These are phyloP conservation scores for Andrena dorsata DNA, from an alignment of 2,888 invertebrate genomes.

Conservation along the genomic window DNA sequence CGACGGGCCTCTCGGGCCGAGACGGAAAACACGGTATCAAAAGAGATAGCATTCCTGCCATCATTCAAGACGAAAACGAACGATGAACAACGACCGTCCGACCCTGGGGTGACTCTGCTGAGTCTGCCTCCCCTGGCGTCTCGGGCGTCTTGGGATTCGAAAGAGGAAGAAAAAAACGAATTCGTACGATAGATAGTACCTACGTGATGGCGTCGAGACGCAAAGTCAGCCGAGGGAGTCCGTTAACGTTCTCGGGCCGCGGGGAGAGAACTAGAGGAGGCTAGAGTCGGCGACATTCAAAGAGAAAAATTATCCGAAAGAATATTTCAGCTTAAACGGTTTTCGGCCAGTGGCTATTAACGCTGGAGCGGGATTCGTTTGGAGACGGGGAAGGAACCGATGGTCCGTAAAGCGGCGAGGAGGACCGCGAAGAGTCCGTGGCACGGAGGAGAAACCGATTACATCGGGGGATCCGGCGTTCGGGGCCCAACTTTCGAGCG, in stretches of 20 bases:
- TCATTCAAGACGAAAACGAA: background rate
- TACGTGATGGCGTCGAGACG: background rate
- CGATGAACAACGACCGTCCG: background rate
- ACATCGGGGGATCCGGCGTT: slow-evolving; percentile 59
- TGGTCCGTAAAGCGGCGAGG: slow-evolving; percentile 70
- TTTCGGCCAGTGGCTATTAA: slow-evolving; percentile 53
- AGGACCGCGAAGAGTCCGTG: slow-evolving; percentile 51
- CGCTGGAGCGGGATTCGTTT: slow-evolving; percentile 61
- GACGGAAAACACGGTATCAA: slow-evolving; percentile 22
- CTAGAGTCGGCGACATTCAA: slow-evolving; percentile 33
- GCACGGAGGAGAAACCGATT: slow-evolving; percentile 59
- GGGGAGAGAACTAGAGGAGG: background rate
- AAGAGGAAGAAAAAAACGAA: background rate
- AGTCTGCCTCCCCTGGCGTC: background rate
- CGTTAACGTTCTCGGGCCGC: background rate
- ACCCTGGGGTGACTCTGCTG: slow-evolving; percentile 8
- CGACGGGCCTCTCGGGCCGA: slow-evolving; percentile 6
- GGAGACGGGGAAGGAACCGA: slow-evolving; percentile 71
- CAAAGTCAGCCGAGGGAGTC: background rate
- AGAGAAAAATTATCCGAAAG: slow-evolving; percentile 44
- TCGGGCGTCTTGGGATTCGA: background rate
- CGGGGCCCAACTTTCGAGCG: slow-evolving; percentile 51
- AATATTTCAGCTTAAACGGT: slow-evolving; percentile 49
- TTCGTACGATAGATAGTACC: background rate
- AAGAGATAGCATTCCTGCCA: slow-evolving; percentile 17